Conservation (phyloP, 30 jellyfish, hydroid and myxozoan genomes). For the Turritopsis dohrnii region DNA sequence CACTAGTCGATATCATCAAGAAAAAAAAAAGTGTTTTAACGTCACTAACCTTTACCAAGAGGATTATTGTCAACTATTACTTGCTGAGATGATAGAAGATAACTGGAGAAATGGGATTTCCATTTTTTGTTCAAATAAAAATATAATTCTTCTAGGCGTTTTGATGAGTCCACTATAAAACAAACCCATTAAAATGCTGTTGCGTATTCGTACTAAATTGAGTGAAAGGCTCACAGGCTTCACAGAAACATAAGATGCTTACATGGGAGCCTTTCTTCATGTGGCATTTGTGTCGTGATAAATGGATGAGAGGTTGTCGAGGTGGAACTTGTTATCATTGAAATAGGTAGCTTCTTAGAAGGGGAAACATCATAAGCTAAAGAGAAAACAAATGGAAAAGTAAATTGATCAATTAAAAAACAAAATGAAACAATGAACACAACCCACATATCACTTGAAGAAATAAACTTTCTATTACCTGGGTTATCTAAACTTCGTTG, state of each 20-base stretch:
- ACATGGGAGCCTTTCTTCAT: background rate
- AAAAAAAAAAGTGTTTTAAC: background rate
- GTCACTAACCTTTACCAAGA: conserved; percentile 78
- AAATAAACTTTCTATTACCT: no score
- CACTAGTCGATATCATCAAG: no score
- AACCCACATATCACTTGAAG: no score
- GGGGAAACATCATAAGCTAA: background rate
- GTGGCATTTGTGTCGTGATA: background rate
- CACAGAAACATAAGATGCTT: no score
- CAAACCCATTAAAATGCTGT: no score
- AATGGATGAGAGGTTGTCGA: background rate
- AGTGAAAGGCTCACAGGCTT: no score
- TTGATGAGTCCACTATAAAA: conserved; percentile 11
- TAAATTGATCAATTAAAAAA: no score
- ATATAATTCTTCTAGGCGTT: conserved; percentile 44
- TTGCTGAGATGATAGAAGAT: conserved; percentile 48
- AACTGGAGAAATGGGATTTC: conserved; percentile 55
- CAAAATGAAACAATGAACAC: no score
- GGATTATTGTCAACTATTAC: conserved; percentile 60
- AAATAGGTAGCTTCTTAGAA: background rate
- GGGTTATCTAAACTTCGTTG: background rate
- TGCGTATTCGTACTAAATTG: no score
- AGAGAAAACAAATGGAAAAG: no score
- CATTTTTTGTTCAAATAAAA: conserved; percentile 67
- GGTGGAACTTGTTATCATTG: background rate